phyloP scores from a whole-genome alignment of 64 coral and sea anemone genomes.

The Orbicella faveolata region DNA sequence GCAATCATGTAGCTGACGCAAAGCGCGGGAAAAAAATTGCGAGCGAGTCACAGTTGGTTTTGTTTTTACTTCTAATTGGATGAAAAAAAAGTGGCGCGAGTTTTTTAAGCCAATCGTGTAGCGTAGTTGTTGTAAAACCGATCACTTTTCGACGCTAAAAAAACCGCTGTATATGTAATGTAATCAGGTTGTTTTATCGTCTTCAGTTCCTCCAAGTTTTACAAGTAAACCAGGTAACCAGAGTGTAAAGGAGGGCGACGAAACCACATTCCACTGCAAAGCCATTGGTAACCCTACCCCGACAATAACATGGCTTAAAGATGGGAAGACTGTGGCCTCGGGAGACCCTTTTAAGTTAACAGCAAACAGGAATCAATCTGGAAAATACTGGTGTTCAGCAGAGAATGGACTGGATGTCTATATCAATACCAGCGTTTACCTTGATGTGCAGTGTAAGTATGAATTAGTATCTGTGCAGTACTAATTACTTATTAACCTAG shows the following conservation, averaged over 20 bases:
- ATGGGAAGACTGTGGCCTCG: constrained; percentile 11
- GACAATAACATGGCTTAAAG: neutral
- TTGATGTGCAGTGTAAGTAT: neutral
- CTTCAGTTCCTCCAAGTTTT: neutral
- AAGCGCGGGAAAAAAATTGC: too few species aligned
- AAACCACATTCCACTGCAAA: neutral
- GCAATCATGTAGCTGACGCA: too few species aligned
- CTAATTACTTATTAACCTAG: too few species aligned
- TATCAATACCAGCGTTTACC: neutral
- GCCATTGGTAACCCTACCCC: constrained; percentile 14
- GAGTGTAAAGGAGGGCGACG: neutral
- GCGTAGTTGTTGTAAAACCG: too few species aligned
- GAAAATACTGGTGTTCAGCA: neutral
- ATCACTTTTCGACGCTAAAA: too few species aligned
- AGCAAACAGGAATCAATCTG: neutral
- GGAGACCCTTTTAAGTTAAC: neutral
- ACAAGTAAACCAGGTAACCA: neutral
- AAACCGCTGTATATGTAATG: neutral
- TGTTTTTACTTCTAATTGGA: too few species aligned
- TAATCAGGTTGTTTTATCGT: neutral
- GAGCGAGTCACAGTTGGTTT: too few species aligned
- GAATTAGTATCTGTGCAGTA: neutral
- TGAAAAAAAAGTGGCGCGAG: too few species aligned
- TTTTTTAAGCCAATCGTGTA: too few species aligned
- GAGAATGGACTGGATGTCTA: neutral